Evolutionary conservation across 2,888 invertebrate species (phyloP).

Genomic region (Melanchra persicariae): DNA sequence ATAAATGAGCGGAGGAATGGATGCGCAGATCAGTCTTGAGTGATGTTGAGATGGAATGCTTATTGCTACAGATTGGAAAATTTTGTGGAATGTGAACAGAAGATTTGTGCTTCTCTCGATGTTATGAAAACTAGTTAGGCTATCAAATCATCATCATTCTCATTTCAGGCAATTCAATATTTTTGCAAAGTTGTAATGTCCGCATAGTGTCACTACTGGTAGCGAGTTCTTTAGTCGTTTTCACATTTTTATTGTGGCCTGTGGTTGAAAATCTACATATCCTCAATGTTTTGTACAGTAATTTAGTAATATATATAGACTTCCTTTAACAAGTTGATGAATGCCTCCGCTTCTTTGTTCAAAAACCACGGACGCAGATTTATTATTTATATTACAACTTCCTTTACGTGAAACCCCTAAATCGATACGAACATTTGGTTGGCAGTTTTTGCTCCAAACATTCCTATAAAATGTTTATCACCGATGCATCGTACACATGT

Average conservation of each 20-base stretch:
- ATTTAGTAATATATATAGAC: constrained; percentile 13
- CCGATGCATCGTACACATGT: constrained; percentile 85
- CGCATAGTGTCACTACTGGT: neutral
- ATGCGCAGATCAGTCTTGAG: neutral
- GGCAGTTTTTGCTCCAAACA: constrained; percentile 88
- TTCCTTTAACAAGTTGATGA: constrained; percentile 38
- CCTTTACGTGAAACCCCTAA: constrained; percentile 82
- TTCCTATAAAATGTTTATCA: constrained; percentile 91
- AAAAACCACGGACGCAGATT: constrained; percentile 67
- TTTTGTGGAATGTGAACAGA: neutral
- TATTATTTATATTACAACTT: constrained; percentile 87
- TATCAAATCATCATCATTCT: neutral
- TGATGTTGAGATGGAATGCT: neutral
- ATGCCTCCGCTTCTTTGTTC: constrained; percentile 45
- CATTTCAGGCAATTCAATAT: no score
- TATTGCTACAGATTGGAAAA: neutral
- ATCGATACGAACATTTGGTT: constrained; percentile 88
- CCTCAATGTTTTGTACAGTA: neutral
- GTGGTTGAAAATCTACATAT: neutral
- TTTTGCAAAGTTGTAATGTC: no score
- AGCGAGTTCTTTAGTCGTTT: neutral
- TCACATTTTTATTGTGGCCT: neutral
- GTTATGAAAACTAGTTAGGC: neutral
- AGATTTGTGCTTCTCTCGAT: neutral
- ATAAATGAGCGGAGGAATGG: neutral